Conservation (phyloP, 2,113 vertebrate genomes). For the Hiodon alosoides region DNA sequence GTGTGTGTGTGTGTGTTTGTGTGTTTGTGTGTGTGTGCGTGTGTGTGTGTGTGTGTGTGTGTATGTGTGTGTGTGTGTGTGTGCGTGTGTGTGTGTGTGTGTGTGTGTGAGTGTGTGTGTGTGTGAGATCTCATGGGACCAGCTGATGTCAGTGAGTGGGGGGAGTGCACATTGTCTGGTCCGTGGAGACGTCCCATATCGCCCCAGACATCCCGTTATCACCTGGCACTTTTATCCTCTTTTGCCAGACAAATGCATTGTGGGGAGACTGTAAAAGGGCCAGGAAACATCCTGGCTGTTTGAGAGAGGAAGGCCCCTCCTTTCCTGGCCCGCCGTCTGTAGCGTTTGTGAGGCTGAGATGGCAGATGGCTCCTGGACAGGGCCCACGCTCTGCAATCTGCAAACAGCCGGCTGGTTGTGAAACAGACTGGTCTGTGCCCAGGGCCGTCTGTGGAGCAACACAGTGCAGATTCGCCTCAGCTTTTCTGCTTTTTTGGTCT, state of each 20-base stretch:
- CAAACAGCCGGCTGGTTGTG: neutral
- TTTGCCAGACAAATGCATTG: neutral
- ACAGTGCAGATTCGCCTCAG: neutral
- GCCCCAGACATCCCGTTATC: neutral
- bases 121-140: neutral
- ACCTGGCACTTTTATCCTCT: neutral
- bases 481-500: too few relatives aligned
- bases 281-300: conserved; percentile 27
- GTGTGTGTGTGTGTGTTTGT: too few relatives aligned
- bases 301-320: conserved; percentile 47
- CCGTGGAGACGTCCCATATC: conserved; percentile 10
- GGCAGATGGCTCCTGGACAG: conserved; percentile 12
- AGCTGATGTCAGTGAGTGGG: neutral
- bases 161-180: neutral
- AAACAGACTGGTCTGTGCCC: conserved; percentile 4
- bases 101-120: too few relatives aligned
- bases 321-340: conserved; percentile 49
- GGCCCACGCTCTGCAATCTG: neutral
- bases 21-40: too few relatives aligned
- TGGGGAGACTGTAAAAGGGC: conserved; percentile 14
- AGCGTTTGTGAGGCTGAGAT: neutral
- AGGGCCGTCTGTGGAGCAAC: neutral
- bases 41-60: too few relatives aligned
- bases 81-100: too few relatives aligned
- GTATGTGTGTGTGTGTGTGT: too few relatives aligned